These are phyloP conservation scores for Labrus mixtus DNA, from an alignment of 2,113 vertebrate genomes.

Conservation along the genomic window DNA sequence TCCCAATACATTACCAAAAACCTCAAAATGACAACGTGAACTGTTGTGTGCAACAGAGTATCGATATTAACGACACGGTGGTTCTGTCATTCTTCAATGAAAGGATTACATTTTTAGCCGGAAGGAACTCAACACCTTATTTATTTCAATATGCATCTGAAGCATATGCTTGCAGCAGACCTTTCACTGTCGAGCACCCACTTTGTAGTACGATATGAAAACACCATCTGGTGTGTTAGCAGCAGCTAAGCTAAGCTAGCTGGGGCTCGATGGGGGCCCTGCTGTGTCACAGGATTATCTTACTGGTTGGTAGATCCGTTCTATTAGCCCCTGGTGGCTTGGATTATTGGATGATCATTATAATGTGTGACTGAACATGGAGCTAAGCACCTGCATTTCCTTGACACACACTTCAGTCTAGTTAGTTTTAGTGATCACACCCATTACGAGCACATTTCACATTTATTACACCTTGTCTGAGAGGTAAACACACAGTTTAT, in stretches of 20 bases:
- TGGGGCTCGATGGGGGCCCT: constrained; percentile 62
- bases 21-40: neutral
- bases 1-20: too few species aligned
- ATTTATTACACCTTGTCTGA: constrained; percentile 34
- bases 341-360: constrained; percentile 79
- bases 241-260: constrained; percentile 76
- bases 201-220: constrained; percentile 84
- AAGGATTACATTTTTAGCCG: constrained; percentile 12
- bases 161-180: constrained; percentile 82
- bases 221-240: constrained; percentile 85
- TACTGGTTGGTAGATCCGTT: constrained; percentile 69
- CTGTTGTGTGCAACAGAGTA: neutral
- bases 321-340: constrained; percentile 75
- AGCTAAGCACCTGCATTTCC: constrained; percentile 66
- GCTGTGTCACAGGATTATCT: constrained; percentile 82
- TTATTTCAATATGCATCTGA: constrained; percentile 72
- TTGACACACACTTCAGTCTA: constrained; percentile 32
- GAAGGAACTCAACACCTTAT: constrained; percentile 57
- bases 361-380: constrained; percentile 69
- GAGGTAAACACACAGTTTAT: constrained; percentile 14
- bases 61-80: neutral
- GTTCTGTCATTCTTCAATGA: neutral
- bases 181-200: constrained; percentile 76
- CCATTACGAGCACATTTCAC: constrained; percentile 35
- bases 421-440: constrained; percentile 42